These are phyloP conservation scores for Thymelicus sylvestris DNA, from an alignment of 2,888 invertebrate species.

Conservation along the genomic window DNA sequence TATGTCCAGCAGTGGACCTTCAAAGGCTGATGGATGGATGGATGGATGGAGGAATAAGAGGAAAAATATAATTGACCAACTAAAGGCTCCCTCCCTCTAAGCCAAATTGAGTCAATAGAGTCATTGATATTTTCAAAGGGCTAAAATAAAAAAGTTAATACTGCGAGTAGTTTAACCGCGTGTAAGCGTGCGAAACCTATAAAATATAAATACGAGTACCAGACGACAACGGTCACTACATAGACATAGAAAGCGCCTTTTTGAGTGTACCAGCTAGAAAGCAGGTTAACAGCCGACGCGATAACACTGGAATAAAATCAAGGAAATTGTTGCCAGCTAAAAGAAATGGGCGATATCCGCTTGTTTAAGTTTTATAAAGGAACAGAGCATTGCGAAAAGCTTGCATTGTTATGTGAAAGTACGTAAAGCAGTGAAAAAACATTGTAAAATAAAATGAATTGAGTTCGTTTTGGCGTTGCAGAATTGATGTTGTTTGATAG, in stretches of 20 bases:
- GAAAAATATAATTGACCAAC: no score
- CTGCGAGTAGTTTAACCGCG: neutral
- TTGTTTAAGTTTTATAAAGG: slow-evolving; percentile 26
- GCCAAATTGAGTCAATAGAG: no score
- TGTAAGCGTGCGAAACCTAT: slow-evolving; percentile 22
- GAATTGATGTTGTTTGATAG: no score
- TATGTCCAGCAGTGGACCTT: no score
- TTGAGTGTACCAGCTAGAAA: slow-evolving; percentile 28
- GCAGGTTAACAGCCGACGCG: slow-evolving; percentile 25
- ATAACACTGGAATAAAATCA: slow-evolving; percentile 30
- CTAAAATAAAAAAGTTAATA: no score
- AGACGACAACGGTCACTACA: slow-evolving; percentile 28
- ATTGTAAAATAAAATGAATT: no score
- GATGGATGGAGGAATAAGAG: no score
- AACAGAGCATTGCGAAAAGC: neutral
- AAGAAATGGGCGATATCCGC: slow-evolving; percentile 20
- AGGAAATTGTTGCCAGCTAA: slow-evolving; percentile 24
- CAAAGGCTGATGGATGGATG: no score
- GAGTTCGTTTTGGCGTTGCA: no score
- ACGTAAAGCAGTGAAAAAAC: no score
- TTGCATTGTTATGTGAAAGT: neutral
- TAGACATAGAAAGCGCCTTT: slow-evolving; percentile 23
- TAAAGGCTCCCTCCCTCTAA: no score
- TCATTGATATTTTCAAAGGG: no score
- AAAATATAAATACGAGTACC: slow-evolving; percentile 28